Conservation (phyloP, 2,888 invertebrate species). For the Rhopalosiphum nymphaeae region DNA sequence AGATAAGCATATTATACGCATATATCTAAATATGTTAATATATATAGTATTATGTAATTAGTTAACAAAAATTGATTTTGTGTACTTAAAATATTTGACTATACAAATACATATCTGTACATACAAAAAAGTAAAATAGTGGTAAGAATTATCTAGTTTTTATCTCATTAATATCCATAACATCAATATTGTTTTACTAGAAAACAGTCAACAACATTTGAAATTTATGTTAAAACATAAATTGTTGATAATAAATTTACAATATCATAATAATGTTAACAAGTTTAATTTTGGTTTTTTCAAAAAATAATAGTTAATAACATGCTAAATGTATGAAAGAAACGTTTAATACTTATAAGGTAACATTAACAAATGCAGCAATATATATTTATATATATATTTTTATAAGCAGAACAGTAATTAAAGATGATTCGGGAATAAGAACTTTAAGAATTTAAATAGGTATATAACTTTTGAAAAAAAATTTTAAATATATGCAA, state of each 20-base stretch:
- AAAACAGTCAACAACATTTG: constrained; percentile 60
- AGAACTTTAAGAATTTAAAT: not conserved
- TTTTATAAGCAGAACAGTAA: constrained; percentile 17
- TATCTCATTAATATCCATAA: constrained; percentile 49
- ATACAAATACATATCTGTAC: constrained; percentile 55
- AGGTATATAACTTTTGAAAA: not conserved
- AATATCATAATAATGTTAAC: constrained; percentile 59
- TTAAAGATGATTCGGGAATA: not conserved
- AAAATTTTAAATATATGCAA: not conserved
- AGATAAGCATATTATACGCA: not conserved
- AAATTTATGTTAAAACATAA: constrained; percentile 58
- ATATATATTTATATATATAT: constrained; percentile 10
- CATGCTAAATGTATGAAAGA: constrained; percentile 44
- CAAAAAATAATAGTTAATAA: constrained; percentile 36
- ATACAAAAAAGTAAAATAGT: constrained; percentile 36
- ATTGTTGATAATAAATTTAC: constrained; percentile 53
- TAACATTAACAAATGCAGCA: constrained; percentile 49
- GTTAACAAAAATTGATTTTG: constrained; percentile 39
- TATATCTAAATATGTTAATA: not conserved
- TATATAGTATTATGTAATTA: constrained; percentile 29
- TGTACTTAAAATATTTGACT: constrained; percentile 40
- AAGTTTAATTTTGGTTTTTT: constrained; percentile 43
- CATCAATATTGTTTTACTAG: constrained; percentile 50
- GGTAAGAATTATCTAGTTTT: constrained; percentile 54
- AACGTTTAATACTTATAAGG: constrained; percentile 32